Evolutionary conservation across 2,797 vertebrate species (phyloP).

Genomic region (Cygnus olor): DNA sequence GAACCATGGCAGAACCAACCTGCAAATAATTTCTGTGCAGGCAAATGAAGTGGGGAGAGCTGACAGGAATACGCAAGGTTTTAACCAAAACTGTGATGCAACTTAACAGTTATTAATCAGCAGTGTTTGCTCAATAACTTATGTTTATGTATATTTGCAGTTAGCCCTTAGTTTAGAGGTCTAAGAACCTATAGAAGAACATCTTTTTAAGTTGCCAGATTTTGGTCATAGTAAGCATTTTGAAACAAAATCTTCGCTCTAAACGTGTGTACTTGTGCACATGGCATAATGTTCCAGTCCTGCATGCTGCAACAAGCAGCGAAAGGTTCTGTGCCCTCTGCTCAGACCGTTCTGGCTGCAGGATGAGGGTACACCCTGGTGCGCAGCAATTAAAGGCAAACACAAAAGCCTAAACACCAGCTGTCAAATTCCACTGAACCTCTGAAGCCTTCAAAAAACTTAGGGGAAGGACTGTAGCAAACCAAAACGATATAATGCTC

Average conservation of each 20-base stretch:
- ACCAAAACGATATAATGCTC: neutral
- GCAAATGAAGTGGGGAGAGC: neutral
- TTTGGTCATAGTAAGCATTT: neutral
- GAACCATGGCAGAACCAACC: neutral
- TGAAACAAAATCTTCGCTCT: neutral
- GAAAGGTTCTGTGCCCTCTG: neutral
- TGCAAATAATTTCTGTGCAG: neutral
- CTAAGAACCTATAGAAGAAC: neutral
- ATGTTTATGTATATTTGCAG: neutral
- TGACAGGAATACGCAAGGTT: neutral
- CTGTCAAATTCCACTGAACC: constrained; percentile 48
- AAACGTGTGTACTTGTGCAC: neutral
- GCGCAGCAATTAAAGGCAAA: neutral
- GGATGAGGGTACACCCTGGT: neutral
- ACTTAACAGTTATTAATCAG: neutral
- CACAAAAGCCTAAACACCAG: constrained; percentile 31
- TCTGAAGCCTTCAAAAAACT: constrained; percentile 14
- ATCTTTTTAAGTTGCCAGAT: neutral
- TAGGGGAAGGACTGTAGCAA: neutral
- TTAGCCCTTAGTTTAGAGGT: neutral
- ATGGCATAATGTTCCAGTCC: neutral
- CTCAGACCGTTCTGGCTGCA: neutral
- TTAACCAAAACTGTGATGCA: neutral
- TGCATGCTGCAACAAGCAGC: neutral
- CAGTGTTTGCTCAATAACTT: neutral